These are phyloP conservation scores for Trichosurus vulpecula DNA, from an alignment of 2,797 vertebrate species.

Conservation along the genomic window DNA sequence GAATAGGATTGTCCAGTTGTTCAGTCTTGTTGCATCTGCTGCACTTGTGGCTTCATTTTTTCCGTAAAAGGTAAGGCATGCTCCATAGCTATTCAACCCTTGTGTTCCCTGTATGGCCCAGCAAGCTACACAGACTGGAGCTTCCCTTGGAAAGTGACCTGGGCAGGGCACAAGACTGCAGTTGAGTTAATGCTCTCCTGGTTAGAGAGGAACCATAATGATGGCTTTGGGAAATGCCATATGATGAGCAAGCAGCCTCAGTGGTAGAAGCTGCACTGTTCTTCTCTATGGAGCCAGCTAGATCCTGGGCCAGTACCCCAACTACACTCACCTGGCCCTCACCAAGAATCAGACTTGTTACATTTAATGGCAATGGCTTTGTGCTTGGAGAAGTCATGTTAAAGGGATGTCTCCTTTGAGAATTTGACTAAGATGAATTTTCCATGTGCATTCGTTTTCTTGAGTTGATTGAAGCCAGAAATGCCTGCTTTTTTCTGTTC, in stretches of 20 bases:
- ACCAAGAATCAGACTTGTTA: background rate
- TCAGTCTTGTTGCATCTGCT: background rate
- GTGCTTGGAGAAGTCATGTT: background rate
- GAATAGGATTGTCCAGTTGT: background rate
- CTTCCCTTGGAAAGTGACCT: too few species aligned
- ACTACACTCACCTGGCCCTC: fast-evolving
- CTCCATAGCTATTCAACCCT: too few species aligned
- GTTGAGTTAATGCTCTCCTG: background rate
- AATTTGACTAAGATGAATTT: too few species aligned
- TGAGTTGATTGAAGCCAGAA: too few species aligned
- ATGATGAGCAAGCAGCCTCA: background rate
- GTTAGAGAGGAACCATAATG: background rate
- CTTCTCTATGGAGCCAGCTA: background rate
- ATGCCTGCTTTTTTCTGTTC: too few species aligned
- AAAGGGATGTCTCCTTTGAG: too few species aligned
- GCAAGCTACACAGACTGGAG: background rate
- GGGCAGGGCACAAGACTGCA: background rate
- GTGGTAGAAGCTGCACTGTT: background rate
- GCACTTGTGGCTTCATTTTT: too few species aligned
- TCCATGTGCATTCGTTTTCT: too few species aligned
- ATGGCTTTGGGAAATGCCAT: background rate
- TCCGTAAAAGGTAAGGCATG: too few species aligned
- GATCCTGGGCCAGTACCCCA: background rate
- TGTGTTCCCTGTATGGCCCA: too few species aligned
- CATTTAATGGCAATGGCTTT: background rate